Percentiles rank a stretch among this genome's conserved stretches.
These are phyloP conservation scores for Halocynthia aurantium DNA, from an alignment of 23 tunicate species.

Conservation along the genomic window DNA sequence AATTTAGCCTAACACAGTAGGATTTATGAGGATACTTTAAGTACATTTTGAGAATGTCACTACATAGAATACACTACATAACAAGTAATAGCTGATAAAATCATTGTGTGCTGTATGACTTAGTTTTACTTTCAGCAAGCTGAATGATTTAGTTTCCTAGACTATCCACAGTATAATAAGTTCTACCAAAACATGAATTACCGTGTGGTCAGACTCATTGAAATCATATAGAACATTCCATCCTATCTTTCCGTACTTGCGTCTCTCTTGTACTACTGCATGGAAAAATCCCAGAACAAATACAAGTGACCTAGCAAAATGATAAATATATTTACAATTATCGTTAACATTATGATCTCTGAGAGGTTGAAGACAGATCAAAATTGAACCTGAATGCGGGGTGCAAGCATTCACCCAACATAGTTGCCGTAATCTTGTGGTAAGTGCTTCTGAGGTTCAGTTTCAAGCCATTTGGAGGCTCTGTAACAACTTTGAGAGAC, in stretches of 20 bases:
- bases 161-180: too few relatives aligned
- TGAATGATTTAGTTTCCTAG: too few relatives aligned
- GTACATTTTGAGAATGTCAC: too few relatives aligned
- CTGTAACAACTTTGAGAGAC: constrained; percentile 98
- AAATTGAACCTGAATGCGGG: constrained; percentile 70
- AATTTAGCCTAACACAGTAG: too few relatives aligned
- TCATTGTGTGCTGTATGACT: too few relatives aligned
- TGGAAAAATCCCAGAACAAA: constrained; percentile 98
- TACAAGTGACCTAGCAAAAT: constrained; percentile 69
- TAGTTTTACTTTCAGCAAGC: too few relatives aligned
- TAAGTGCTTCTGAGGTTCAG: constrained; percentile 91
- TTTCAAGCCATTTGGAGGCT: constrained; percentile 99
- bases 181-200: neutral
- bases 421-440: constrained; percentile 82
- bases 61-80: too few relatives aligned
- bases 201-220: constrained; percentile 98
- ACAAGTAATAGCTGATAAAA: too few relatives aligned
- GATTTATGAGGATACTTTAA: too few relatives aligned
- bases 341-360: neutral
- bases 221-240: constrained; percentile 99
- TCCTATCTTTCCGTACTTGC: constrained; percentile 98
- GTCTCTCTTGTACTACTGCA: constrained; percentile 99
- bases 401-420: constrained; percentile 88
- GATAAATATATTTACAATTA: neutral
- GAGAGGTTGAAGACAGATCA: neutral